A percentile compares a stretch with the other conserved stretches of the same genome.
phyloP scores from a whole-genome alignment of 2,888 invertebrate genomes.

The Lepas anatifera region DNA sequence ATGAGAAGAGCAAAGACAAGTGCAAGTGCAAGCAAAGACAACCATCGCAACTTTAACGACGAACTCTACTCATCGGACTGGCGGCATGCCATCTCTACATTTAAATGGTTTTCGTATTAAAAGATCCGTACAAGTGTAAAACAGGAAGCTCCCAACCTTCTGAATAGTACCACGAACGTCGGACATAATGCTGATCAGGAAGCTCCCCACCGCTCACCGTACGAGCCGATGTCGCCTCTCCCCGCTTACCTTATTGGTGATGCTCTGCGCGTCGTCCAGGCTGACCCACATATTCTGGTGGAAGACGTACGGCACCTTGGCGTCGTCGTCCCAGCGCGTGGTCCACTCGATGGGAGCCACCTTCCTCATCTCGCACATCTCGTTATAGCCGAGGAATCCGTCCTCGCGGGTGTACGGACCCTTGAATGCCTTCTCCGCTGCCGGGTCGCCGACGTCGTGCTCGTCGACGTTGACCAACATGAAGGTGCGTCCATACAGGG shows the following conservation, averaged over 20 bases:
- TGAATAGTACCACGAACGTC: too few species aligned
- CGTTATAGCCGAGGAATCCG: slow-evolving; percentile 80
- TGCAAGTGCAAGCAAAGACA: too few species aligned
- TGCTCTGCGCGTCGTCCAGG: slow-evolving; percentile 21
- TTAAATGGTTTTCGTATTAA: too few species aligned
- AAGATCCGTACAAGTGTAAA: too few species aligned
- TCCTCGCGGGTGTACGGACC: slow-evolving; percentile 66
- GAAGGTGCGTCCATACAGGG: slow-evolving; percentile 73
- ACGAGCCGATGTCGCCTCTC: slow-evolving; percentile 45
- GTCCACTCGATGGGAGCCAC: slow-evolving; percentile 44
- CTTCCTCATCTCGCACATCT: slow-evolving; percentile 41
- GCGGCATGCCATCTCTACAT: too few species aligned
- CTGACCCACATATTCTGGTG: slow-evolving; percentile 47
- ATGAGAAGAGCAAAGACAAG: too few species aligned
- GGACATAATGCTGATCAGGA: too few species aligned
- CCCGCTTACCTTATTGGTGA: slow-evolving; percentile 21
- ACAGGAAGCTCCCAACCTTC: too few species aligned
- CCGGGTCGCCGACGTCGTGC: slow-evolving; percentile 41
- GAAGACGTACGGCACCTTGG: slow-evolving; percentile 51
- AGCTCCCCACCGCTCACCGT: slow-evolving; percentile 51
- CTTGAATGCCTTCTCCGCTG: slow-evolving; percentile 50
- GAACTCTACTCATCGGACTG: too few species aligned
- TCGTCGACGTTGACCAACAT: slow-evolving; percentile 35
- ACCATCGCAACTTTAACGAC: too few species aligned
- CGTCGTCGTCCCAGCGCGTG: slow-evolving; percentile 50